Evolutionary conservation across 2,113 vertebrate genomes (phyloP), one percentile per base, ranked within the genome.

Genomic region (Glaucidium brasilianum): DNA sequence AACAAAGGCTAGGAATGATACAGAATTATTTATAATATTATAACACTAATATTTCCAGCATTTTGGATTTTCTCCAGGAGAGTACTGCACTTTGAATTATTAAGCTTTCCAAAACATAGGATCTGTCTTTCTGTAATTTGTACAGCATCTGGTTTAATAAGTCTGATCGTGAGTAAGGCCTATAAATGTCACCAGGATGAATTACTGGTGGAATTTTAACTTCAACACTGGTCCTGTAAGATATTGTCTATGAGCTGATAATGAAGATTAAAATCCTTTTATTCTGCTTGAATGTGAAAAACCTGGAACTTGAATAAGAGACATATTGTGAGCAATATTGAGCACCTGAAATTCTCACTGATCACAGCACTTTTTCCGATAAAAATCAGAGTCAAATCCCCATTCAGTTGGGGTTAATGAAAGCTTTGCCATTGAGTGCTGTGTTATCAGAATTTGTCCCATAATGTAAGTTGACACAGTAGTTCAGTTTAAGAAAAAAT

Each of bases 401-500:
- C 56, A 41, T 85, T 93, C 10, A 3, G 1, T 19, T 55, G 37
- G 91, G 32, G 59, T 91, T 94, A 96, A 94, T 93, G 73, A 62
- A 94, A 74, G 27, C 78, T 94, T 96, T 52, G 34, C 37, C 62
- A 89, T 25, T 71, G 69, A 52, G 12, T 90, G 53, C 41, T 84
- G 35, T 49, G 15, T 71, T 97, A 68, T 47, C 72, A 74, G 62
- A 96, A 85, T 91, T 82, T 92, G 59, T 84, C 71, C 53, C 32
- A 26, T 78, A 88, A 77, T 80, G 39, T 43, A 69, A 63, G 20
- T 80, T 87, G 90, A 87, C 79, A 73, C 26, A 73, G 62, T 83
- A 85, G 66, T 83, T 92, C 62, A 83, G 47, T 96, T 88, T 95
- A 92, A 96, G 86, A 93, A 94, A 95, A 97, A 97, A 27, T 87